Evolutionary conservation across 2,113 vertebrate genomes (phyloP), one percentile per base, ranked within the genome.

Genomic region (Pollimyrus isidori): DNA sequence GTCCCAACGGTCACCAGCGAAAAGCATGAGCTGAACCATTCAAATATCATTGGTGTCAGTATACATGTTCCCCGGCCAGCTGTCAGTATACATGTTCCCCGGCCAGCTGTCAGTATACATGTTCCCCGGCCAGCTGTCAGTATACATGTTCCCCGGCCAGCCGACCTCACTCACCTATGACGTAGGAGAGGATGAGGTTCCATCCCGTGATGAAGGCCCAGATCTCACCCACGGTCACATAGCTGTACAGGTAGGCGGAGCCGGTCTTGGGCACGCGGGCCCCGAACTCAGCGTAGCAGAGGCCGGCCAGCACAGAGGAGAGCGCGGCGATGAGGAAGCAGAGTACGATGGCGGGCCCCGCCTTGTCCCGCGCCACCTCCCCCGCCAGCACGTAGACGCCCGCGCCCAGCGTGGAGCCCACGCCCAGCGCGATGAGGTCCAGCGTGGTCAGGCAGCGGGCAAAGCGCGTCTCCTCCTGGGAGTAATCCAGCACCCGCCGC

Each of bases 121-220:
- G 73, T 80, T 26, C 35, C 73, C 73, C 35, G 39, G 35, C 42
- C 39, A 7, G 19, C 39, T 30, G 9, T 65, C 23, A 65, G 21
- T n/a, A 80, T 80, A 39, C 10, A 5, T 35, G 73, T 80, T 26
- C 35, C 73, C 73, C 35, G 39, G 35, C 42, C 39, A 7, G 19
- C 39, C 45, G 39, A 48, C 42, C 9, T 84, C 45, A 80, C 94
- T 1, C 92, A 99, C 98, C 98, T 87, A 99, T 98, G 86, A 99
- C 96, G 0, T 98, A 99, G 7, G 98, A 99, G 88, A 99, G 97
- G 89, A 99, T 98, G 94, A 99, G 97, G 92, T 98, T 99, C 98
- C 98, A 99, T 1, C 98, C 98, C 0, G 98, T 97, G 88, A 97
- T 97, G 93, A 99, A 99, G 92, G 98, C 98, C 96, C 98, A 99